phyloP scores from a whole-genome alignment of 1,140 invertebrate species.

The Ptiloglossa arizonensis region DNA sequence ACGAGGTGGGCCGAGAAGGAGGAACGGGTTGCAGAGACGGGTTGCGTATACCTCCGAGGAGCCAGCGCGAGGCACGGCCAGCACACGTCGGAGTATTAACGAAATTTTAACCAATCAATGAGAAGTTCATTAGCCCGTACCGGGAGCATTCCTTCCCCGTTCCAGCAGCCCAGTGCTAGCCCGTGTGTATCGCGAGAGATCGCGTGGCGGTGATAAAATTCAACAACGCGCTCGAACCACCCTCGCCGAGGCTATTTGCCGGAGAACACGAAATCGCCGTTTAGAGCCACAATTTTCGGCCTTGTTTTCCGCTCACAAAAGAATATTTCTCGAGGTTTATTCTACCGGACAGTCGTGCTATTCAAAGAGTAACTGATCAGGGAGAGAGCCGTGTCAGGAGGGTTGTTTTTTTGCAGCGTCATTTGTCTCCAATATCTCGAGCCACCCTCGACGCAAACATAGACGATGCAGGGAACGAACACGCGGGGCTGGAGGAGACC shows the following conservation, averaged over 20 bases:
- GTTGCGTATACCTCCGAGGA: constrained; percentile 45
- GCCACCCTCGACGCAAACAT: constrained; percentile 16
- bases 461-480: background rate
- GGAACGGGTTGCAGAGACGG: constrained; percentile 60
- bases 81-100: constrained; percentile 80
- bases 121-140: constrained; percentile 80
- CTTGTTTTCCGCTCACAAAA: too few relatives aligned
- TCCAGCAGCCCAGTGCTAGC: constrained; percentile 26
- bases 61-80: constrained; percentile 69
- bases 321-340: constrained; percentile 16
- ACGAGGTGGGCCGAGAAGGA: constrained; percentile 41
- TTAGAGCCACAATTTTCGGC: background rate
- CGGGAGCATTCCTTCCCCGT: constrained; percentile 46
- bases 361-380: constrained; percentile 47
- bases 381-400: constrained; percentile 46
- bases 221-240: constrained; percentile 46
- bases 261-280: constrained; percentile 5
- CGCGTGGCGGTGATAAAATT: constrained; percentile 61
- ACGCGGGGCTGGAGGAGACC: background rate
- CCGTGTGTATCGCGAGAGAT: constrained; percentile 55
- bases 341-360: constrained; percentile 12
- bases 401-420: constrained; percentile 78
- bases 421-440: constrained; percentile 81
- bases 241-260: background rate
- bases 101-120: constrained; percentile 82